phyloP scores from a whole-genome alignment of 2,113 vertebrate genomes.

The Brachypodius melanocephalos region DNA sequence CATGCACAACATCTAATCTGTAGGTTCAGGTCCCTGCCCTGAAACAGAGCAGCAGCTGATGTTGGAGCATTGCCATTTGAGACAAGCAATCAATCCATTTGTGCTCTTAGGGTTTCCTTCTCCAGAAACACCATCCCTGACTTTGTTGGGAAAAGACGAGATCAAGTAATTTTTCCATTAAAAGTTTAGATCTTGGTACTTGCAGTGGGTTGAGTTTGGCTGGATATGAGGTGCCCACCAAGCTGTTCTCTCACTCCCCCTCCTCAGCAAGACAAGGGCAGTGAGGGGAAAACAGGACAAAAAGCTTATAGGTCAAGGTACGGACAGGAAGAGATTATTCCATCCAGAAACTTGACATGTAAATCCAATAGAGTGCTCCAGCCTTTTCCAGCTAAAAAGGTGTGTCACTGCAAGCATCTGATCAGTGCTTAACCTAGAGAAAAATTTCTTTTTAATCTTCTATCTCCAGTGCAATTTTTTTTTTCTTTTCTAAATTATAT shows the following conservation, averaged over 20 bases:
- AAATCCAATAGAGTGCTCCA: neutral
- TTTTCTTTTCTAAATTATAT: neutral
- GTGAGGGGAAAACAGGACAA: neutral
- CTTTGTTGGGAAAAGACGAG: neutral
- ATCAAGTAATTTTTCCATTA: neutral
- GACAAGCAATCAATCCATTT: neutral
- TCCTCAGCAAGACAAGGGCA: neutral
- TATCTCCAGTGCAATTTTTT: neutral
- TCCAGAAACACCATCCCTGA: neutral
- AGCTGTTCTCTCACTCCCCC: neutral
- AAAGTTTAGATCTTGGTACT: neutral
- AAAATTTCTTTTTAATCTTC: neutral
- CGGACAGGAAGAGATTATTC: neutral
- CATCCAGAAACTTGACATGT: neutral
- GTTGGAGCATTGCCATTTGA: neutral
- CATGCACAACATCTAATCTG: rapidly evolving
- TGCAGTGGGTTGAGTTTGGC: neutral
- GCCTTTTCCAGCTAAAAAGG: neutral
- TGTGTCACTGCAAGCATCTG: neutral
- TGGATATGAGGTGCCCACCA: neutral
- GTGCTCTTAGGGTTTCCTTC: neutral
- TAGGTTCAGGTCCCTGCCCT: neutral
- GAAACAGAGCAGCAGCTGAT: neutral
- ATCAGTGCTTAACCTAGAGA: neutral
- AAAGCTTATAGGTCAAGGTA: neutral